phyloP scores from a whole-genome alignment of 2,888 invertebrate species.

The Lasioglossum zephyrum region DNA sequence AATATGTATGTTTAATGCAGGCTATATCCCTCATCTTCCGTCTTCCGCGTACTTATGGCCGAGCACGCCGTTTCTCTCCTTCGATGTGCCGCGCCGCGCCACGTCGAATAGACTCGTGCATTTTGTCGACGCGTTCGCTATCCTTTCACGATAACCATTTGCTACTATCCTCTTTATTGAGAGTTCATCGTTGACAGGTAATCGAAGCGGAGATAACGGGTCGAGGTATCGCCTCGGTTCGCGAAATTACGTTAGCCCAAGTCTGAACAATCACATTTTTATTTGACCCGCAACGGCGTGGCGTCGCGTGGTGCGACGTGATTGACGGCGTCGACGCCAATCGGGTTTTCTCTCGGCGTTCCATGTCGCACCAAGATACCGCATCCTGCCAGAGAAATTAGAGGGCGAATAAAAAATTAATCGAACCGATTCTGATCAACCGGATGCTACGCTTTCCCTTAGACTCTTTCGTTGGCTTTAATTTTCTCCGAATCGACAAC shows the following conservation, averaged over 20 bases:
- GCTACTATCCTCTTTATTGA: constrained; percentile 38
- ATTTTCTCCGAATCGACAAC: background rate
- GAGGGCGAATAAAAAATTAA: constrained; percentile 47
- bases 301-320: background rate
- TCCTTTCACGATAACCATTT: constrained; percentile 33
- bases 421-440: constrained; percentile 52
- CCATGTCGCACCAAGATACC: constrained; percentile 51
- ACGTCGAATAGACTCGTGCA: constrained; percentile 5
- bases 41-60: background rate
- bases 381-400: constrained; percentile 38
- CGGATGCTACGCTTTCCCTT: constrained; percentile 4
- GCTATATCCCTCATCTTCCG: constrained; percentile 22
- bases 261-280: constrained; percentile 76
- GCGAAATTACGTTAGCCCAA: constrained; percentile 74
- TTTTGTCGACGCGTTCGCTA: constrained; percentile 2
- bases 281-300: constrained; percentile 16
- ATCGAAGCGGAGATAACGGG: constrained; percentile 61
- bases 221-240: constrained; percentile 40
- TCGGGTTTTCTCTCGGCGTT: constrained; percentile 31
- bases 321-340: constrained; percentile 61
- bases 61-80: background rate
- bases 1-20: constrained; percentile 41
- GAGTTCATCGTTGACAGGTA: constrained; percentile 50
- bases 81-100: background rate
- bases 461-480: background rate